Evolutionary conservation across 35 echinoderm and acorn worm species (phyloP).

Genomic region (Heliocidaris erythrogramma): DNA sequence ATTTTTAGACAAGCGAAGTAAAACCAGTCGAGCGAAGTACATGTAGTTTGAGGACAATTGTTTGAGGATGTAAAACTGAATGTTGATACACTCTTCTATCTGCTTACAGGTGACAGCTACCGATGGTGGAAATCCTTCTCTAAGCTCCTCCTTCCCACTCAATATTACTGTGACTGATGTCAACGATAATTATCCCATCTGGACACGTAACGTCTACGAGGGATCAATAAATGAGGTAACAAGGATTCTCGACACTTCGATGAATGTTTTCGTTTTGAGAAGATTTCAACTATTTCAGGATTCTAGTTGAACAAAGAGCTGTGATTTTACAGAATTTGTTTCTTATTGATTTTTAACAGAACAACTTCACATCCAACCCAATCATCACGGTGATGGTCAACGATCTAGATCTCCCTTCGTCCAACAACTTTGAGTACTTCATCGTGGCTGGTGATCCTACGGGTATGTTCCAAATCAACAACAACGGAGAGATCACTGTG

Average conservation of each 20-base stretch:
- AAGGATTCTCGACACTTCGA: not conserved
- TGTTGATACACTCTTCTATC: too few species aligned
- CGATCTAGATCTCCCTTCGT: slow-evolving; percentile 62
- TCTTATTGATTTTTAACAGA: slow-evolving; percentile 46
- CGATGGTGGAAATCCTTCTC: slow-evolving; percentile 46
- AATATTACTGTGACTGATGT: slow-evolving; percentile 55
- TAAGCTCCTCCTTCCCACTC: slow-evolving; percentile 52
- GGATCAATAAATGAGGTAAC: slow-evolving; percentile 60
- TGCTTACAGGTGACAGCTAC: slow-evolving; percentile 55
- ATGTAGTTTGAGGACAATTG: too few species aligned
- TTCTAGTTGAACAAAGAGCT: not conserved
- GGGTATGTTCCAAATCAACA: slow-evolving; percentile 75
- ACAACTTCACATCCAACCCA: slow-evolving; percentile 58
- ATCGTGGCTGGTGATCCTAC: slow-evolving; percentile 64
- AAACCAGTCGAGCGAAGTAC: too few species aligned
- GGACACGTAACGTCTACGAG: slow-evolving; percentile 26
- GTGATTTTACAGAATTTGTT: not conserved
- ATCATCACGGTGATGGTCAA: slow-evolving; percentile 57
- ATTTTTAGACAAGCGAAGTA: too few species aligned
- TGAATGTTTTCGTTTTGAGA: not conserved
- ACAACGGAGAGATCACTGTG: slow-evolving; percentile 66
- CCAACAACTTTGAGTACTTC: slow-evolving; percentile 72
- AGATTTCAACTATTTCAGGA: not conserved
- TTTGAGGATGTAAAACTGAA: too few species aligned
- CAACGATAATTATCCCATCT: slow-evolving; percentile 67